Evolutionary conservation across 2,113 vertebrate genomes (phyloP).

Genomic region (Tapirus terrestris): DNA sequence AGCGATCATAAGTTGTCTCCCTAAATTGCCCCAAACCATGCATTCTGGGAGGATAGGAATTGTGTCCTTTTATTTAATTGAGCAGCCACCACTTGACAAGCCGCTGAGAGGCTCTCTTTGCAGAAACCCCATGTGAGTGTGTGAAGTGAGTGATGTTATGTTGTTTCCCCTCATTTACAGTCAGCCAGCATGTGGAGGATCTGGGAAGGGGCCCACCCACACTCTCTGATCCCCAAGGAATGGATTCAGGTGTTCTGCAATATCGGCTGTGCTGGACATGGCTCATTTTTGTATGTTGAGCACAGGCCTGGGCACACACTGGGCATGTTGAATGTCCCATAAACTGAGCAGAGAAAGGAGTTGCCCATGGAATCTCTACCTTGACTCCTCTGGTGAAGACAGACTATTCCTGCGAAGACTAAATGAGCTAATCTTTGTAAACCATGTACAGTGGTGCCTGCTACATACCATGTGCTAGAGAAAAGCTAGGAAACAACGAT

Average conservation of each 20-base stretch:
- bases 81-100: neutral
- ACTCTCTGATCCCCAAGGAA: neutral
- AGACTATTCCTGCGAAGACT: neutral
- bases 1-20: neutral
- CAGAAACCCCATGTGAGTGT: neutral
- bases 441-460: neutral
- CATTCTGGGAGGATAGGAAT: neutral
- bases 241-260: fast-evolving
- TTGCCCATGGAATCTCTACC: neutral
- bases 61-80: neutral
- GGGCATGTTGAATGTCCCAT: neutral
- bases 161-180: neutral
- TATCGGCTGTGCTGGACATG: fast-evolving
- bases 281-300: neutral
- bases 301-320: neutral
- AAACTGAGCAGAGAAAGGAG: neutral
- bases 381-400: neutral
- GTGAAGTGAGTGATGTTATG: too few species aligned
- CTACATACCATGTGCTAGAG: fast-evolving
- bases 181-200: neutral
- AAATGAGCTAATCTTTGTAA: neutral
- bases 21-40: neutral
- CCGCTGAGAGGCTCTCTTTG: neutral
- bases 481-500: neutral
- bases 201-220: neutral